Evolutionary conservation across 2,888 invertebrate genomes (phyloP), one percentile per base, ranked within the genome.

Genomic region (Nomada ferruginata): DNA sequence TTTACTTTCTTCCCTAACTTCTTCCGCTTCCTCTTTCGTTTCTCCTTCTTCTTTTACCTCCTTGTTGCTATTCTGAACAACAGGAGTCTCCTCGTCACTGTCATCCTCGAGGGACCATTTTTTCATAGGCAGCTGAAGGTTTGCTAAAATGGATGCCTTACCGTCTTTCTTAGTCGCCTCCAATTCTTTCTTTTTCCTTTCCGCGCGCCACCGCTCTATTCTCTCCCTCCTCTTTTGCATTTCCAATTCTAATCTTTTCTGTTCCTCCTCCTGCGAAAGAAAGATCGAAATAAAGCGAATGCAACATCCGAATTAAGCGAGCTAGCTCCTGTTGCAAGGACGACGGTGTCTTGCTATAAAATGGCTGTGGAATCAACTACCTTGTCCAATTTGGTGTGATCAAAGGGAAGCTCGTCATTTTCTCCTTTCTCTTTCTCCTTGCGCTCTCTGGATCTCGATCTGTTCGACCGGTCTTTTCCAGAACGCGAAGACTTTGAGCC

Each of bases 51-150:
- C 92, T 84, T 92, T 93, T 15, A 88, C 87, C 65, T 94, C 93
- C 85, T 94, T 92, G 66, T 90, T 92, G 44, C 75, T 76, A 47
- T 89, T 85, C 75, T 89, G 79, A 52, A 93, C 71, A 20, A 92
- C 91, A 64, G 91, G 89, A 82, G 92, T 95, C 95, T 96, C 97
- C 94, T 98, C 98, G 92, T 99, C 99, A 84, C 98, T 98, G 91
- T 99, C 99, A 93, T 99, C 98, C 93, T 99, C 98, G 73, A 99
- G 94, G 76, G 98, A 98, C 98, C 99, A 99, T 91, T 98, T 98
- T 94, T 98, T 98, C 65, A 94, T 94, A 1, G 95, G 94, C 75
- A 94, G 88, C 89, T 96, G 96, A 76, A 96, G 95, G 88, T 94
- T 95, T 53, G 95, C 95, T 72, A 95, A 92, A 63, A 96, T 94